Conservation (phyloP, 2,113 vertebrate species). For the Lepidothrix coronata region DNA sequence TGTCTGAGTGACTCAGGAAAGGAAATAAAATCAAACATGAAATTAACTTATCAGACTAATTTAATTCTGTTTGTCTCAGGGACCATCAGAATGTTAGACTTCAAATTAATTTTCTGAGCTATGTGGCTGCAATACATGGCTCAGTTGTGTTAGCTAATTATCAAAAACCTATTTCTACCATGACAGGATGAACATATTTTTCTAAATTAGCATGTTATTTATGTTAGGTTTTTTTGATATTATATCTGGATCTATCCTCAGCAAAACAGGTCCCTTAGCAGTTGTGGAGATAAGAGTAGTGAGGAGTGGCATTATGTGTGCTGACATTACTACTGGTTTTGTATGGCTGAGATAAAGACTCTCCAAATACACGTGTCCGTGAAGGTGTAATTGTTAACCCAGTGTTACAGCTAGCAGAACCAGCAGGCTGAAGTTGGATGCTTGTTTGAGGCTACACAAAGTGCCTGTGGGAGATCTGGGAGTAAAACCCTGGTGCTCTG, state of each 20-base stretch:
- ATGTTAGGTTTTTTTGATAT: background rate
- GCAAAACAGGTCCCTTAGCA: background rate
- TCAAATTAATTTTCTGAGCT: background rate
- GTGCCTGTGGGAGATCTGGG: background rate
- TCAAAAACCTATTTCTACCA: background rate
- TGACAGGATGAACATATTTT: background rate
- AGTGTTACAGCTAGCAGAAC: background rate
- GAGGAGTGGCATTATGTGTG: background rate
- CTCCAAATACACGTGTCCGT: accelerated
- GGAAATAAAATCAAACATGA: background rate
- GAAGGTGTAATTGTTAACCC: background rate
- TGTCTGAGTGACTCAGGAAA: background rate
- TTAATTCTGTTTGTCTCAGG: background rate
- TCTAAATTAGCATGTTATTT: background rate
- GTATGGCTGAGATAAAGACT: background rate
- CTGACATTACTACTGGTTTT: background rate
- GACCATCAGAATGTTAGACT: background rate
- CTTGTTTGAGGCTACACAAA: background rate
- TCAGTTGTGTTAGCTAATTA: background rate
- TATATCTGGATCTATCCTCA: background rate
- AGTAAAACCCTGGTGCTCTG: background rate
- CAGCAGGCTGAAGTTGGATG: background rate
- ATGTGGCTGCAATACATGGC: background rate
- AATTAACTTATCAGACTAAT: background rate
- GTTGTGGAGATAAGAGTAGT: background rate